These are phyloP conservation scores for Thaumatotibia leucotreta DNA, from an alignment of 1,140 invertebrate genomes.

Conservation along the genomic window DNA sequence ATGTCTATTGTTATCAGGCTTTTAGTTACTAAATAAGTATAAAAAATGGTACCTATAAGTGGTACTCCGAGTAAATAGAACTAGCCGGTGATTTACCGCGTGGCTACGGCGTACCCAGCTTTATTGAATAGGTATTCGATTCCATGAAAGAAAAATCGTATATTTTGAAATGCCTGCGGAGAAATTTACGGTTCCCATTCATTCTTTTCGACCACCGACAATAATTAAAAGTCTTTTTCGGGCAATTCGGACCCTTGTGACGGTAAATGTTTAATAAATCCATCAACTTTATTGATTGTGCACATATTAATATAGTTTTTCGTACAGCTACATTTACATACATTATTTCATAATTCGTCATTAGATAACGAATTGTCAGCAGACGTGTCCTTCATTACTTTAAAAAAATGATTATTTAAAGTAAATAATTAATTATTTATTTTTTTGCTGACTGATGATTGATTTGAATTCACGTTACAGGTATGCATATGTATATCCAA, in stretches of 20 bases:
- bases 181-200: slow-evolving; percentile 62
- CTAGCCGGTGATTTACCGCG: slow-evolving; percentile 59
- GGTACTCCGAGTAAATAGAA: slow-evolving; percentile 30
- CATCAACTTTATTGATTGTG: no score
- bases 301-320: no score
- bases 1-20: not conserved
- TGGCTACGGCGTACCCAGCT: slow-evolving; percentile 39
- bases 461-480: no score
- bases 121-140: slow-evolving; percentile 60
- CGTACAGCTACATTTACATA: no score
- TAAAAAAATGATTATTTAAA: no score
- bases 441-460: no score
- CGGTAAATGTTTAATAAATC: not conserved
- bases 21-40: not conserved
- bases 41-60: slow-evolving; percentile 20
- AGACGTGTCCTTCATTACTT: no score
- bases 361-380: no score
- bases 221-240: slow-evolving; percentile 45
- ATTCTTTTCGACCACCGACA: slow-evolving; percentile 54
- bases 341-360: no score
- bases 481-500: no score
- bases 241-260: not conserved
- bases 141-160: slow-evolving; percentile 66
- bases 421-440: no score
- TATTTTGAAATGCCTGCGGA: slow-evolving; percentile 55